Evolutionary conservation across 2,797 vertebrate genomes (phyloP), one percentile per base, ranked within the genome.

Genomic region (Centropyge bicolor): DNA sequence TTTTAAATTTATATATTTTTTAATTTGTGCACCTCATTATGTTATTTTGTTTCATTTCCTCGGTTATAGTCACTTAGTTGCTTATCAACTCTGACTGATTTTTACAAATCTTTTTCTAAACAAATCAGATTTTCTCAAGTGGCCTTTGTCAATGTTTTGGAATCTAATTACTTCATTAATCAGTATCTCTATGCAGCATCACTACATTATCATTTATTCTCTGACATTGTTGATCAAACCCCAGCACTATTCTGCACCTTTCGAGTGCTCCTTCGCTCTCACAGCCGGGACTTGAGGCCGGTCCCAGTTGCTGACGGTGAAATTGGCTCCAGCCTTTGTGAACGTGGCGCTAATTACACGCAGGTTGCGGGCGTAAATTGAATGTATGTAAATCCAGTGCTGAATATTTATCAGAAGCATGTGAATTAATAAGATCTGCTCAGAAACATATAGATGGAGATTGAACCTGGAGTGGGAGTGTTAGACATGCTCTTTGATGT

Each of bases 391-490:
- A 84, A 88, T 85, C 31, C 67, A 11, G 14, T 13, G 13, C 46
- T 81, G 76, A 75, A 78, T 78, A 78, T 82, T 72, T 73, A 77
- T 82, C 52, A 66, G 51, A 79, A 9, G 14, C 13, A 24, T 59
- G 31, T 61, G n/a, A 67, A 73, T 74, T 51, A 41, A 41, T 27
- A 40, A 52, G 3, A 62, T 41, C 17, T 68, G 13, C n/a, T 52
- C 13, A 43, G 31, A 63, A 79, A 17, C 20, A 48, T 46, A 38
- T 49, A 38, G 6, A 49, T 35, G 9, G 55, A 86, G 36, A 61
- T 40, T 19, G 48, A 40, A 43, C 40, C 16, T 57, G 49, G 36
- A 51, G 65, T 17, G 4, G 36, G 54, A 13, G 61, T 65, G 56
- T 70, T 5, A 22, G 36, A 5, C 13, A 49, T 22, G 35, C 14